A percentile compares a stretch with the other conserved stretches of the same genome.
Evolutionary conservation across 2,797 vertebrate genomes (phyloP).

Genomic region (Chelon auratus): DNA sequence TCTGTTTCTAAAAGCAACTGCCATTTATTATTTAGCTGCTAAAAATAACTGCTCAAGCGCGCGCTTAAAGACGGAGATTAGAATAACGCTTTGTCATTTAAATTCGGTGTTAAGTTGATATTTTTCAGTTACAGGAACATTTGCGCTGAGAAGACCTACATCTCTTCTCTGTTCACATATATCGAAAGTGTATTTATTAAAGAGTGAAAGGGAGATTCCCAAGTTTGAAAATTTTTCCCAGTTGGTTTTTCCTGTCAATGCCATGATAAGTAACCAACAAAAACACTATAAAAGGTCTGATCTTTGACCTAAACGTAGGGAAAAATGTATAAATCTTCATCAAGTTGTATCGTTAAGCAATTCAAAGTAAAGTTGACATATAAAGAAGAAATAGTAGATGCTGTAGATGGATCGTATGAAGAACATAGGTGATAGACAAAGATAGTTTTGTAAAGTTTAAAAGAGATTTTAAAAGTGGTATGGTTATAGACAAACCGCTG

Average conservation of each 20-base stretch:
- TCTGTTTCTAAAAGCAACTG: constrained; percentile 30
- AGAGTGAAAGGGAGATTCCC: constrained; percentile 38
- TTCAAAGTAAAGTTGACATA: no score
- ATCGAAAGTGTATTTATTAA: neutral
- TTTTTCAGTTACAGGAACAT: neutral
- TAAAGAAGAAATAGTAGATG: no score
- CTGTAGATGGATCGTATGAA: no score
- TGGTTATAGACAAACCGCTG: no score
- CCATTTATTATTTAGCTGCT: constrained; percentile 18
- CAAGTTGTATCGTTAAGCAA: no score
- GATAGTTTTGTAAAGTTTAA: no score
- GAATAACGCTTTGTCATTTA: neutral
- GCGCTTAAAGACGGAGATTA: neutral
- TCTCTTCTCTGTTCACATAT: no score
- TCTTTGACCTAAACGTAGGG: no score
- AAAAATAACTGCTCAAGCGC: constrained; percentile 9
- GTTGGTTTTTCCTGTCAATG: neutral
- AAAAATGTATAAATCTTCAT: no score
- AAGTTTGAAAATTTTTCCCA: neutral
- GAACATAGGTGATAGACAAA: no score
- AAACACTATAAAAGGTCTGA: neutral
- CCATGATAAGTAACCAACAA: neutral
- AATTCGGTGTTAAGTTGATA: neutral
- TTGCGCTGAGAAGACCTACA: no score
- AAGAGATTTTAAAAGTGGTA: no score